Base-by-base conservation (phyloP, 2,113 vertebrate species). In the Epinephelus fuscoguttatus region DNA sequence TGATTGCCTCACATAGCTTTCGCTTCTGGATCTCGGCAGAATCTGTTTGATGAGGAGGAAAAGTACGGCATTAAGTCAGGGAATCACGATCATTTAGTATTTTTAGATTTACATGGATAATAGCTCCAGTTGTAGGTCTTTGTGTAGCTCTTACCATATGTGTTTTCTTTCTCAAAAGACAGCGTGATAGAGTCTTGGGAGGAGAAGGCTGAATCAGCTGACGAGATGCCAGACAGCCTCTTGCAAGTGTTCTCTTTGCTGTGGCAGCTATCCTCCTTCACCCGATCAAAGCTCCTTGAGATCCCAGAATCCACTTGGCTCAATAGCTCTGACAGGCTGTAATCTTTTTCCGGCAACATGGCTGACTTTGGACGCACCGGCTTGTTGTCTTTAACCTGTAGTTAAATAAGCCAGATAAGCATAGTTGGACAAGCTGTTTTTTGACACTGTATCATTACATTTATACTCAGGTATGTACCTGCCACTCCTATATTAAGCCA, bases 131-230 rank as follows among this genome's bases (percentile, higher is more conserved):
- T 66, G 23, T 2, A 33, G 71, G 37, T 59, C 25, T 37, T 8
- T 40, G 10, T 53, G 0, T 18, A 21, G 27, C 33, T 30, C 94
- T 95, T 93, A 97, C 97, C 96, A n/a, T 85, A 96, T 1, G 97
- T 96, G 89, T 94, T 97, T 85, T 99, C 98, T 70, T 96, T 97
- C 89, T 99, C 98, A 72, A 99, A 98, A 0, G 97, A 99, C 75
- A 99, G 91, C 0, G 97, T 97, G 88, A 99, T 95, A 0, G 98
- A 99, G 63, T 98, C 98, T 79, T 99, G 96, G 30, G 98, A 99
- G 19, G 98, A 99, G 90, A 99, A 99, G 71, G 98, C 98, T 0
- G 98, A 99, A 89, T 99, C 98, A 23, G 98, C 97, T 0, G 98
- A 99, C 1, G 98, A 99, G 93, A 99, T 96, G 19, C 97, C 98